phyloP scores from a whole-genome alignment of 2,888 invertebrate genomes.

The Drosophila aldrichi region DNA sequence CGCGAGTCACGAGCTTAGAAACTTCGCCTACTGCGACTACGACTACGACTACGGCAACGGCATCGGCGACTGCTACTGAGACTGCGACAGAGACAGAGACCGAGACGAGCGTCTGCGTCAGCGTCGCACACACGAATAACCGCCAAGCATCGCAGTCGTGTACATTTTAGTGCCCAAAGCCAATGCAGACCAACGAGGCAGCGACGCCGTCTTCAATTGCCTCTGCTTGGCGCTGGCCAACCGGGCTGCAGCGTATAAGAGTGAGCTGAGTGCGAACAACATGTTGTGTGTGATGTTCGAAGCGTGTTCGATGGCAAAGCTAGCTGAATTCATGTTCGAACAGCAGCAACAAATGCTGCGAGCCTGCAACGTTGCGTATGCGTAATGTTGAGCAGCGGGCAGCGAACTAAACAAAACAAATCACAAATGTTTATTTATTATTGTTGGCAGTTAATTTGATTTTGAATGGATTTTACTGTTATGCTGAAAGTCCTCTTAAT shows the following conservation, averaged over 20 bases:
- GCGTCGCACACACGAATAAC: conserved; percentile 78
- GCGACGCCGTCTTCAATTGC: conserved; percentile 6
- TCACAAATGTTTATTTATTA: neutral
- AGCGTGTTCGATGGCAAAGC: neutral
- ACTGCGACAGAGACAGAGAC: conserved; percentile 17
- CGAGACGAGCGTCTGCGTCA: conserved; percentile 55
- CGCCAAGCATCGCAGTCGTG: conserved; percentile 56
- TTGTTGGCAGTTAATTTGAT: neutral
- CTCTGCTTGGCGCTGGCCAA: conserved; percentile 14
- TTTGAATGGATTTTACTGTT: neutral
- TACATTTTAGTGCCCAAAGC: conserved; percentile 70
- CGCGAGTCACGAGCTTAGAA: conserved; percentile 39
- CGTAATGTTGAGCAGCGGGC: conserved; percentile 28
- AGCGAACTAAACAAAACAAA: neutral
- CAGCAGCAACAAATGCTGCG: conserved; percentile 8
- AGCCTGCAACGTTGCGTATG: conserved; percentile 44
- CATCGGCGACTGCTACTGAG: conserved; percentile 8
- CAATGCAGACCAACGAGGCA: conserved; percentile 14
- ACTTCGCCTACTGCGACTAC: conserved; percentile 9
- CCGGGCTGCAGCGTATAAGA: conserved; percentile 48
- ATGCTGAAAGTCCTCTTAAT: neutral
- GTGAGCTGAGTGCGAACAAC: conserved; percentile 37
- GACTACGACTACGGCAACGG: neutral
- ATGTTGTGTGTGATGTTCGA: too few species aligned
- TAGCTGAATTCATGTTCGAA: neutral